Percentiles rank a stretch among this genome's conserved stretches.
Conservation (phyloP, 2,113 vertebrate genomes). For the Elaphurus davidianus region DNA sequence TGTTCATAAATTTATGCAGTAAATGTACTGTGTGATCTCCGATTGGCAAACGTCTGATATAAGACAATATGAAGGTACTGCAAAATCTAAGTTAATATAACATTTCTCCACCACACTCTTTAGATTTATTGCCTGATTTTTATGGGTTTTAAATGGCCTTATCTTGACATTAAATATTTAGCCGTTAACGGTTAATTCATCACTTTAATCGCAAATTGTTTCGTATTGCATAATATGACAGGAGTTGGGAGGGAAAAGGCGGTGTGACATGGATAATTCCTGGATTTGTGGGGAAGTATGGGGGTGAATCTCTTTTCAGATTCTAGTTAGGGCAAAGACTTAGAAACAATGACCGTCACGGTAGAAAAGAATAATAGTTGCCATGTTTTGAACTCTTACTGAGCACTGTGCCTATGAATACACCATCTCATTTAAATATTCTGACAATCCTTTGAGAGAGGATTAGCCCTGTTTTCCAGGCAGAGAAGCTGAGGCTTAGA, state of each 20-base stretch:
- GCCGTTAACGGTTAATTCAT: slow-evolving; percentile 68
- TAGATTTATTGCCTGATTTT: slow-evolving; percentile 67
- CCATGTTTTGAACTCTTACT: background rate
- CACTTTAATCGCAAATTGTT: slow-evolving; percentile 68
- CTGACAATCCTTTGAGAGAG: background rate
- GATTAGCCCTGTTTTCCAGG: background rate
- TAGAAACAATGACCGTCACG: background rate
- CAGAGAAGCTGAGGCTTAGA: background rate
- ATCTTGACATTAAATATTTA: slow-evolving; percentile 75
- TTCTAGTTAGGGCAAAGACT: background rate
- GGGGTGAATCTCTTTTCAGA: background rate
- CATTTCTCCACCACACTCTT: slow-evolving; percentile 44
- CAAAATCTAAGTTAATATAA: slow-evolving; percentile 57
- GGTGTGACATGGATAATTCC: background rate
- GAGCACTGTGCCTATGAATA: background rate
- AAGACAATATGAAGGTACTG: slow-evolving; percentile 61
- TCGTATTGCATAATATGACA: background rate
- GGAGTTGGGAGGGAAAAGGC: background rate
- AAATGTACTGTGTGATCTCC: slow-evolving; percentile 46
- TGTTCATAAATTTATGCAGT: slow-evolving; percentile 72
- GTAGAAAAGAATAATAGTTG: background rate
- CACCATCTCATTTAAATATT: background rate
- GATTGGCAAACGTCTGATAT: slow-evolving; percentile 27
- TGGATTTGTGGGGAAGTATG: background rate
- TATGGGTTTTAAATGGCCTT: slow-evolving; percentile 53